Percentiles rank a stretch among this genome's conserved stretches.
Conservation (phyloP, 2,797 vertebrate species). For the Sphaeramia orbicularis region DNA sequence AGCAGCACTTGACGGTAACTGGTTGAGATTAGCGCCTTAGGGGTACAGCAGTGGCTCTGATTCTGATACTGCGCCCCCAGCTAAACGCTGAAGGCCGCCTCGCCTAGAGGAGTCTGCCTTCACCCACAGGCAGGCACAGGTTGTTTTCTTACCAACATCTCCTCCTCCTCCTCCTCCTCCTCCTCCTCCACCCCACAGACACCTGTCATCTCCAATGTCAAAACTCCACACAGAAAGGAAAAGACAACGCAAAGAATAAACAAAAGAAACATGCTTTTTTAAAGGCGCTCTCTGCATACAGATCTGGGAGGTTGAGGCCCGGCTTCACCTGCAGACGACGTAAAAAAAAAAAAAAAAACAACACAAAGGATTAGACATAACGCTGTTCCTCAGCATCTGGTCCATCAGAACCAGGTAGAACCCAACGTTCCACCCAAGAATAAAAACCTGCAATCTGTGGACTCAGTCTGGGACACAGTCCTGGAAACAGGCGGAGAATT, state of each 20-base stretch:
- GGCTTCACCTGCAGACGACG: slow-evolving; percentile 60
- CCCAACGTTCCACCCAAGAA: too few species aligned
- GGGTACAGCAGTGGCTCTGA: slow-evolving; percentile 87
- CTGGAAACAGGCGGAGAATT: too few species aligned
- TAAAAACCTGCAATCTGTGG: too few species aligned
- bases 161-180: slow-evolving; percentile 49
- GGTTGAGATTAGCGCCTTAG: slow-evolving; percentile 86
- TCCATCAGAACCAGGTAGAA: too few species aligned
- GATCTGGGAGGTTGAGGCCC: slow-evolving; percentile 66
- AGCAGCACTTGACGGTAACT: slow-evolving; percentile 85
- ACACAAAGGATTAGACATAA: too few species aligned
- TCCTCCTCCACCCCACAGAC: slow-evolving; percentile 77
- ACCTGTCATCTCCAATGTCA: slow-evolving; percentile 86
- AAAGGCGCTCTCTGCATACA: slow-evolving; percentile 80
- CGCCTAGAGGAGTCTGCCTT: slow-evolving; percentile 84
- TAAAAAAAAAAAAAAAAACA: too few species aligned
- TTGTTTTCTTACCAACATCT: slow-evolving; percentile 81
- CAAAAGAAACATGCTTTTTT: slow-evolving; percentile 81
- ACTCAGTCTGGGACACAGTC: too few species aligned
- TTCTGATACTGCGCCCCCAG: slow-evolving; percentile 84
- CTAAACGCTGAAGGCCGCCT: slow-evolving; percentile 87
- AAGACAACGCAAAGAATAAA: slow-evolving; percentile 84
- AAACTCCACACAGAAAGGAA: slow-evolving; percentile 76
- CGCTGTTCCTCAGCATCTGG: too few species aligned
- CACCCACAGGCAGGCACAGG: slow-evolving; percentile 84